Base-by-base conservation (phyloP, 1,140 invertebrate genomes). In the Trichoplusia ni region DNA sequence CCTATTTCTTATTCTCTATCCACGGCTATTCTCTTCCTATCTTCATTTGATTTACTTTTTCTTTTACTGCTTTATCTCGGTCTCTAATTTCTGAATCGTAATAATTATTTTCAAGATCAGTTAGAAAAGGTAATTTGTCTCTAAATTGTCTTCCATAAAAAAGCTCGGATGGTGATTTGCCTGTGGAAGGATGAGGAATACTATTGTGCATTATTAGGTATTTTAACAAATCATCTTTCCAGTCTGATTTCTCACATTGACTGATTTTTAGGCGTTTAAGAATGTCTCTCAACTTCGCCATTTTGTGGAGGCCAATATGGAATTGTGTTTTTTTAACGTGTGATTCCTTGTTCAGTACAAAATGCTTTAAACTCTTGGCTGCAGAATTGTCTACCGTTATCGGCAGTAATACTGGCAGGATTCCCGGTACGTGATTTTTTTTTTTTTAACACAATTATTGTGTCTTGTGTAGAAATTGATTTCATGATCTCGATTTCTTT, bases 131-230 rank as follows among this genome's bases (percentile, higher is more conserved):
- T 2, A 76, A 16, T 38, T 76, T 76, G 19, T 71, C 71, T 19
- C 59, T 49, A 38, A 51, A 46, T 14, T 44, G 9, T 11, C 66
- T 46, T 6, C 59, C 16, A 9, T 44, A 69, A 21, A 76, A 73
- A n/a, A 73, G 11, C 11, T 73, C 70, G 14, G 59, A 2, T 2
- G 71, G 74, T n/a, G 71, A 23, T 61, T 59, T 69, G 0, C 71
- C 74, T n/a, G 71, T 73, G 0, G 59, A 49, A 2, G 35, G 21
- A 14, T 77, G 74, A 16, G 71, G 66, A 37, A 67, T 75, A 3
- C 37, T 59, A 59, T 75, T 78, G 23, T 78, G 75, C 68, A 75
- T 70, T 0, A 29, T 54, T 2, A 73, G 5, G 42, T 78, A 78
- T 2, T 68, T 40, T 1, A 9, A 6, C 8, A 75, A 25, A 9